These are phyloP conservation scores for Noctuana brunneofusca DNA, from an alignment of 2,888 invertebrate genomes.

Conservation along the genomic window DNA sequence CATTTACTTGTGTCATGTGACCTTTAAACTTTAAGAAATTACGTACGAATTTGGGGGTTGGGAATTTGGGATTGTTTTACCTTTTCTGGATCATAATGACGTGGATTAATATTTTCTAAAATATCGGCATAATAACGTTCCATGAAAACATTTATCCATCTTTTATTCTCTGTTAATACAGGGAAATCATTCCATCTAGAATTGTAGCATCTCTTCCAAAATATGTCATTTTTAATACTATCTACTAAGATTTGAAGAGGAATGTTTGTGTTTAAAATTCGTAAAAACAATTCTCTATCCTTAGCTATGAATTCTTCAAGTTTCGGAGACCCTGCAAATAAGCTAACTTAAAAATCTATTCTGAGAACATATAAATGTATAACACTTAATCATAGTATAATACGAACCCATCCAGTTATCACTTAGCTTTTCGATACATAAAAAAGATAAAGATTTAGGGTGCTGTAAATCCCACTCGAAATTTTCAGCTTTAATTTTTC, in stretches of 20 bases:
- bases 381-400: neutral
- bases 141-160: constrained; percentile 74
- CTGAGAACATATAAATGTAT: neutral
- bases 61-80: constrained; percentile 42
- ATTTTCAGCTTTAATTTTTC: constrained; percentile 76
- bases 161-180: constrained; percentile 51
- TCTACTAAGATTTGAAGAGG: constrained; percentile 72
- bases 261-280: constrained; percentile 66
- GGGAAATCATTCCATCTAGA: constrained; percentile 65
- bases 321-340: constrained; percentile 59
- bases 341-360: neutral
- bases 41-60: too few species aligned
- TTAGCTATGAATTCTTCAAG: constrained; percentile 64
- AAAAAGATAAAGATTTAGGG: constrained; percentile 68
- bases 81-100: constrained; percentile 77
- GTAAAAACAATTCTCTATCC: constrained; percentile 70
- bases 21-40: too few species aligned
- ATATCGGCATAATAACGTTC: constrained; percentile 73
- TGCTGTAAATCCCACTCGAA: constrained; percentile 79
- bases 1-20: too few species aligned
- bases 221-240: constrained; percentile 73
- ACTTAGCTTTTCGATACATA: constrained; percentile 76
- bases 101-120: constrained; percentile 75
- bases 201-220: constrained; percentile 74
- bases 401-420: constrained; percentile 71